phyloP scores from a whole-genome alignment of 92 coral and sea anemone genomes.

The Porites divaricata region DNA sequence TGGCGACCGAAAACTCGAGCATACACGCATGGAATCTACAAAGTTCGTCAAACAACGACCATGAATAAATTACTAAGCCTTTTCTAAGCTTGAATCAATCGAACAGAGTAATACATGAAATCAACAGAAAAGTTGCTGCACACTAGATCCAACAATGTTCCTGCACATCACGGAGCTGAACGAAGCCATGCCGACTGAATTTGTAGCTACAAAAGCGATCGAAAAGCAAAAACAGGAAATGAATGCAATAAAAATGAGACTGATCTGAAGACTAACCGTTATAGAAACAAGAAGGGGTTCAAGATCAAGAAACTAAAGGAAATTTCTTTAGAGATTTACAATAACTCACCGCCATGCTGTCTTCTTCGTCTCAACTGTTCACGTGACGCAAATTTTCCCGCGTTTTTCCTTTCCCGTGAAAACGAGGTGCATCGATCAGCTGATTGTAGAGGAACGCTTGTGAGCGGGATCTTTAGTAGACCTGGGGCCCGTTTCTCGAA shows the following conservation, averaged over 20 bases:
- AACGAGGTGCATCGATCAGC: slow-evolving; percentile 46
- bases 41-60: neutral
- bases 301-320: neutral
- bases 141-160: slow-evolving; percentile 12
- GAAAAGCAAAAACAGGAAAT: neutral
- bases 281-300: neutral
- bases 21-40: too few species aligned
- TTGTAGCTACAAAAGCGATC: neutral
- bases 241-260: too few species aligned
- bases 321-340: neutral
- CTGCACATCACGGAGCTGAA: neutral
- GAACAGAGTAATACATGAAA: neutral
- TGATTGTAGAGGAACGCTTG: neutral
- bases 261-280: neutral
- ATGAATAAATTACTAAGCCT: neutral
- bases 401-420: slow-evolving; percentile 49
- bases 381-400: slow-evolving; percentile 98
- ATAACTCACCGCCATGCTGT: slow-evolving; percentile 90
- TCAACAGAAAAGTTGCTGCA: neutral
- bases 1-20: too few species aligned
- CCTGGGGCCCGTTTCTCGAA: too few species aligned
- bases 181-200: neutral
- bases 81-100: neutral
- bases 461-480: too few species aligned
- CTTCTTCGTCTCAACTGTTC: slow-evolving; percentile 81